These are phyloP conservation scores for Leptonema lineaticorne DNA, from an alignment of 1,140 invertebrate genomes.

Conservation along the genomic window DNA sequence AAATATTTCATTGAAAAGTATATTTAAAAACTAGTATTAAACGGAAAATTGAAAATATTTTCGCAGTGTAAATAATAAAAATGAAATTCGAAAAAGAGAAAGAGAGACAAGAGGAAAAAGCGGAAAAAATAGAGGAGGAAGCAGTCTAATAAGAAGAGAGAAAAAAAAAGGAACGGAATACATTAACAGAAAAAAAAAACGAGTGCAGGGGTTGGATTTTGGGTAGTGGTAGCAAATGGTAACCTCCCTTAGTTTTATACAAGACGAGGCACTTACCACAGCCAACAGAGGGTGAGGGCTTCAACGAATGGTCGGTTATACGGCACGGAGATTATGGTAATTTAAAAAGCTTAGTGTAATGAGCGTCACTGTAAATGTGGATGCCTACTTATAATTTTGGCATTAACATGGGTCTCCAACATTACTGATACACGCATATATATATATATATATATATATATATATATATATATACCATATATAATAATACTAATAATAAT, in stretches of 20 bases:
- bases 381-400: slow-evolving; percentile 38
- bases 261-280: background rate
- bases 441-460: slow-evolving; percentile 9
- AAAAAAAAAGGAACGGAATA: too few relatives aligned
- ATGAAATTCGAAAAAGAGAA: too few relatives aligned
- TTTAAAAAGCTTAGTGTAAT: slow-evolving; percentile 42
- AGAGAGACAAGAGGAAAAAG: too few relatives aligned
- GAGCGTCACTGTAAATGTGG: slow-evolving; percentile 38
- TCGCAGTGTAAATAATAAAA: too few relatives aligned
- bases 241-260: background rate
- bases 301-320: background rate
- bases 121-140: too few relatives aligned
- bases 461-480: background rate
- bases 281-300: background rate
- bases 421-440: background rate
- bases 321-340: slow-evolving; percentile 39
- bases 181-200: too few relatives aligned
- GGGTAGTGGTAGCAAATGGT: background rate
- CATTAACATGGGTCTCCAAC: background rate
- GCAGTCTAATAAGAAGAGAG: too few relatives aligned
- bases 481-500: background rate
- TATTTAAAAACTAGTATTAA: too few relatives aligned
- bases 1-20: too few relatives aligned
- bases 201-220: too few relatives aligned
- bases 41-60: too few relatives aligned